Evolutionary conservation across 2,888 invertebrate species (phyloP).

Genomic region (Pterostichus madidus): DNA sequence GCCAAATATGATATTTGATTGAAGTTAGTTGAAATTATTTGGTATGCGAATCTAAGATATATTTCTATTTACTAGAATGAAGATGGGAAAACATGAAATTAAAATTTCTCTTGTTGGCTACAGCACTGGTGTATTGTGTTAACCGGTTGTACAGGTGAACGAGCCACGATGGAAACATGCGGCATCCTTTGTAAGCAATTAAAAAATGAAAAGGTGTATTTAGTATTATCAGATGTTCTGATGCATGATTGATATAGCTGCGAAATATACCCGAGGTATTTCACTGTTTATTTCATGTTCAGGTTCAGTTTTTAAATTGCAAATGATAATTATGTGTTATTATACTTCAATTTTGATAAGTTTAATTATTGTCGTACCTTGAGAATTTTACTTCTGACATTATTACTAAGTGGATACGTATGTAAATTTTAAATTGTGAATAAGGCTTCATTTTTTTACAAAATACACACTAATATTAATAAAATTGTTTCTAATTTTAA

Average conservation of each 20-base stretch:
- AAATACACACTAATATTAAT: no score
- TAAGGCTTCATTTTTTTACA: no score
- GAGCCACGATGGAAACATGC: conserved; percentile 1
- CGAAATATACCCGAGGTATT: conserved; percentile 13
- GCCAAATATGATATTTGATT: no score
- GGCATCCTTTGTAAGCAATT: conserved; percentile 25
- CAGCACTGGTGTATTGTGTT: conserved; percentile 3
- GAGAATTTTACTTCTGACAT: not conserved
- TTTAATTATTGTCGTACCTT: not conserved
- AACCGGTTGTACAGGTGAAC: conserved; percentile 30
- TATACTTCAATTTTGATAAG: conserved; percentile 5
- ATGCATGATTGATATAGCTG: conserved; percentile 24
- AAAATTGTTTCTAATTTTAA: no score
- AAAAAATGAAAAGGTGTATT: conserved; percentile 32
- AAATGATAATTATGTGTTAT: conserved; percentile 17
- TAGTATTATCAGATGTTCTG: conserved; percentile 8
- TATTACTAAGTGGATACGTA: not conserved
- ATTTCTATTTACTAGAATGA: not conserved
- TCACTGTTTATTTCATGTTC: not conserved
- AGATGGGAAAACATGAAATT: not conserved
- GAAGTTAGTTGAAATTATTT: no score
- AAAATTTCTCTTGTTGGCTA: not conserved
- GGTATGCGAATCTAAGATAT: no score
- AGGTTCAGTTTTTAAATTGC: not conserved
- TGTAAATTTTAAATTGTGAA: no score